Evolutionary conservation across 2,113 vertebrate genomes (phyloP), one percentile per base, ranked within the genome.

Genomic region (Stegastes partitus): DNA sequence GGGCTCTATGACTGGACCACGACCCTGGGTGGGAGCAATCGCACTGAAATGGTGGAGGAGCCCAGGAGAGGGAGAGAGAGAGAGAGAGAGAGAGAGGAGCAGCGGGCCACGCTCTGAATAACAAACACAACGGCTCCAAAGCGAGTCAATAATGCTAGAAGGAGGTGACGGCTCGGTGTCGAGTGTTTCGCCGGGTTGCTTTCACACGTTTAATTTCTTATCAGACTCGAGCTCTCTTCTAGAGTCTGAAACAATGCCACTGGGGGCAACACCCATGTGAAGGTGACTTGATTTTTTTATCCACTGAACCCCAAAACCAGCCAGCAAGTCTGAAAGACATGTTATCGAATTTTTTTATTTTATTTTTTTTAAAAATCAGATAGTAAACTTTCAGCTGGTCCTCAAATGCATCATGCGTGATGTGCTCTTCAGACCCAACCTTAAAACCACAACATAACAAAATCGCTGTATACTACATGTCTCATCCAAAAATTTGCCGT

Each of bases 81-180:
- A n/a, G n/a, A 18, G 44, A 4, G 5, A 1, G 10, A 12, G 18
- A 53, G 74, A 59, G 55, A 34, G 4, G 21, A 62, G 11, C 2
- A 2, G 42, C 25, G 26, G 26, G 77, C 61, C 68, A 65, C 19
- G n/a, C 83, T 89, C 75, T 81, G 76, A 82, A 89, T 85, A 87
- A 86, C 79, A 91, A 91, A 85, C 84, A 88, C 49, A 87, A 68
- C 26, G 4, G 70, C 77, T 81, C 55, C 59, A 67, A 23, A 59
- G 37, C 5, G 1, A 19, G 66, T 47, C 49, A 19, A 56, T 25
- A 56, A 22, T 53, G 34, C 63, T 21, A 28, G 15, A 25, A 8
- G 50, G 37, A 23, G 66, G 47, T 3, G 18, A 66, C 18, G 45
- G 10, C 42, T 62, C 1, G 10, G 23, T 66, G 72, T 74, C 12